These are phyloP conservation scores for Nycticryphes semicollaris DNA, from an alignment of 2,113 vertebrate genomes.

Conservation along the genomic window DNA sequence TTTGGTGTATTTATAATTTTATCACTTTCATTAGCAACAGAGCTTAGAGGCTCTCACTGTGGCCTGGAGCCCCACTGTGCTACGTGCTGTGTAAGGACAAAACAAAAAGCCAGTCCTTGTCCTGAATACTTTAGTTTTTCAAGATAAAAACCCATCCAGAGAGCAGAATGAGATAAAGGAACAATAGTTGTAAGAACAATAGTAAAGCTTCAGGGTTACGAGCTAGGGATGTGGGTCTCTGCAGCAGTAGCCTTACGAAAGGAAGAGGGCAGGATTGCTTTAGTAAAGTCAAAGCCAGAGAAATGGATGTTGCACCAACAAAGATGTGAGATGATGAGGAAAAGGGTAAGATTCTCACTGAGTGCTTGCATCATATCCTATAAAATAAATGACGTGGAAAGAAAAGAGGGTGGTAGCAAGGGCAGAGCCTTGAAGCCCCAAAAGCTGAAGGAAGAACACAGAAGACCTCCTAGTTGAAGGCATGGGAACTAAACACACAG, in stretches of 20 bases:
- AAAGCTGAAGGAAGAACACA: not conserved
- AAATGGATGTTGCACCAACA: not conserved
- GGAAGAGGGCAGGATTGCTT: not conserved
- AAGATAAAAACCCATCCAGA: not conserved
- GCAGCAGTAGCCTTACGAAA: not conserved
- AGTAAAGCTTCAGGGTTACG: not conserved
- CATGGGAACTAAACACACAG: not conserved
- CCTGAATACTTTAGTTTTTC: not conserved
- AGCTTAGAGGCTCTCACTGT: not conserved
- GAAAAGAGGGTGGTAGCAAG: not conserved
- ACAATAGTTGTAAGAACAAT: not conserved
- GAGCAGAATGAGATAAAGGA: not conserved
- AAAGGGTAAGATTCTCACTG: not conserved
- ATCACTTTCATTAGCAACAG: not conserved
- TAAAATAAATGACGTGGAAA: not conserved
- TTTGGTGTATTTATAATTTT: not conserved
- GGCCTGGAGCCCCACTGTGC: not conserved
- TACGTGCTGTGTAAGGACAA: not conserved
- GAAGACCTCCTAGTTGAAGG: not conserved
- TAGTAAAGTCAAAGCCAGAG: not conserved
- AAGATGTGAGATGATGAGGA: not conserved
- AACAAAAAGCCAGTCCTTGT: not conserved
- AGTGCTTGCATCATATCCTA: not conserved
- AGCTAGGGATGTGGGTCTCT: not conserved
- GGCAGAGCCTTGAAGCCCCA: not conserved